A percentile compares a stretch with the other conserved stretches of the same genome.
Evolutionary conservation across 1,140 invertebrate genomes (phyloP).

Genomic region (Nasonia longicornis): DNA sequence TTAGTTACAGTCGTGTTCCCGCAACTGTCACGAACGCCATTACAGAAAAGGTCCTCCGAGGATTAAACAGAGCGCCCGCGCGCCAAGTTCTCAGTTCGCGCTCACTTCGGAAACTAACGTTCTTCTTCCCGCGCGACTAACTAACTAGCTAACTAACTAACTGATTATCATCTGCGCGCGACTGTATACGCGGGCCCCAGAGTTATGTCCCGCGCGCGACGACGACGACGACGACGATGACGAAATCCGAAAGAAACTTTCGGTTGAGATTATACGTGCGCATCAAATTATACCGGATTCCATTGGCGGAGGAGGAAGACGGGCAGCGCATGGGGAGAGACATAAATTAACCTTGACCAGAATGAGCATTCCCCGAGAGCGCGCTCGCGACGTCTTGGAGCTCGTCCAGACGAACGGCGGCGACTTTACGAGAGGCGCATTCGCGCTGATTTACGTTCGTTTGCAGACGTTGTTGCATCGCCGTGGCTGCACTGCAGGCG

Average conservation of each 20-base stretch:
- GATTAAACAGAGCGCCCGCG: not conserved
- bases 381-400: not conserved
- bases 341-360: not conserved
- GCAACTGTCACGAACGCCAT: slow-evolving; percentile 8
- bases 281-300: not conserved
- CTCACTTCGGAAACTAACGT: no score
- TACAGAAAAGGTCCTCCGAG: not conserved
- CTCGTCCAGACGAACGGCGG: not conserved
- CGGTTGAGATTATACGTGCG: not conserved
- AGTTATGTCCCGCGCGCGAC: no score
- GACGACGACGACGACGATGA: not conserved
- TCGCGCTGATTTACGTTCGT: slow-evolving; percentile 41
- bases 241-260: not conserved
- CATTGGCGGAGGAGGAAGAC: not conserved
- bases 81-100: not conserved
- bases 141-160: no score
- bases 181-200: no score
- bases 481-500: not conserved
- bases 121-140: no score
- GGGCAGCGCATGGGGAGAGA: not conserved
- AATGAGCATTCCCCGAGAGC: not conserved
- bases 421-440: slow-evolving; percentile 9
- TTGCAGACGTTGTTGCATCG: not conserved
- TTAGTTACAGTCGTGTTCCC: not conserved
- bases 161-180: no score